phyloP scores from a whole-genome alignment of 2,113 vertebrate species.

The Myocastor coypus region DNA sequence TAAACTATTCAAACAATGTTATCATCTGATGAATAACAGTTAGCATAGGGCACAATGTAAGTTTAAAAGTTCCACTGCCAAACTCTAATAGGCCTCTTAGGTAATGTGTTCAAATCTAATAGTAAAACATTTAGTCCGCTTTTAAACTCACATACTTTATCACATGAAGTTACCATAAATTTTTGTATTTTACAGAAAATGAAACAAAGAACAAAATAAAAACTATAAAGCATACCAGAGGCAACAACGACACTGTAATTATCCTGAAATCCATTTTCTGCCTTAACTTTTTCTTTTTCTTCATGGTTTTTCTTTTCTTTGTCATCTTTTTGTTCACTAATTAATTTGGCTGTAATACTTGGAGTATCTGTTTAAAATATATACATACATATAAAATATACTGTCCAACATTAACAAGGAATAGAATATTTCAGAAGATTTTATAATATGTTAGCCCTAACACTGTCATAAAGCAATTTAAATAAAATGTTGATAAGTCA shows the following conservation, averaged over 20 bases:
- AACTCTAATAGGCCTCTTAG: not conserved
- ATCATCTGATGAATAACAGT: not conserved
- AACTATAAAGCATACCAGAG: conserved; percentile 90
- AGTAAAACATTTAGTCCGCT: not conserved
- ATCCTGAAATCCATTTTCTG: conserved; percentile 98
- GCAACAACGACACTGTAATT: conserved; percentile 99
- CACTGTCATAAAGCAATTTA: not conserved
- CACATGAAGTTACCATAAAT: conserved; percentile 15
- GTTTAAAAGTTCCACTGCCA: not conserved
- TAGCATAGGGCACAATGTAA: not conserved
- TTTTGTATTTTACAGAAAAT: not conserved
- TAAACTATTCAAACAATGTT: not conserved
- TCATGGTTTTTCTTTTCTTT: conserved; percentile 99
- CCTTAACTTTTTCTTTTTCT: conserved; percentile 99
- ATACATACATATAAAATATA: conserved; percentile 49
- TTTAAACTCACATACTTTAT: not conserved
- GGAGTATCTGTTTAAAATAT: conserved; percentile 93
- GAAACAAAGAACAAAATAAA: not conserved
- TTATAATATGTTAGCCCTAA: not conserved
- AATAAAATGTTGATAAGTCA: not conserved
- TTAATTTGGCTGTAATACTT: conserved; percentile 98
- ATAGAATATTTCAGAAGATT: not conserved
- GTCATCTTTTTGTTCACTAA: conserved; percentile 99
- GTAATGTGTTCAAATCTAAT: not conserved
- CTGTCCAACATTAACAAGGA: conserved; percentile 1